Percentiles rank a stretch among this genome's conserved stretches.
phyloP scores from a whole-genome alignment of 2,113 vertebrate genomes.

The Chascanopsetta lugubris region DNA sequence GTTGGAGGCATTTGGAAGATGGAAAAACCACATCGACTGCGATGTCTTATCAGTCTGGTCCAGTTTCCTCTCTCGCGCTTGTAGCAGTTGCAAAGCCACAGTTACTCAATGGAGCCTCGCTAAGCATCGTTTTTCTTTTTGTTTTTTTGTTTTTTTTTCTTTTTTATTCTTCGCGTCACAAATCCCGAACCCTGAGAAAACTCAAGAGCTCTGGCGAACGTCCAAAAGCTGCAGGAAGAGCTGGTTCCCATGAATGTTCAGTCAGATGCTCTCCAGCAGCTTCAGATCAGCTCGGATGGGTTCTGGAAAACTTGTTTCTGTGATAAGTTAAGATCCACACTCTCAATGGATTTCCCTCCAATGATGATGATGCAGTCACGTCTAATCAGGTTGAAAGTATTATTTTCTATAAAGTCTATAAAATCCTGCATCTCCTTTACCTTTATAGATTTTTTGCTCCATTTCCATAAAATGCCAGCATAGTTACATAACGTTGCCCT shows the following conservation, averaged over 20 bases:
- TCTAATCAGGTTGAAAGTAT: too few species aligned
- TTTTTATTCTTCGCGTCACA: neutral
- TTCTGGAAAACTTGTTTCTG: conserved; percentile 4
- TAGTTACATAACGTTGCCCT: too few species aligned
- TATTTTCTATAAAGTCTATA: too few species aligned
- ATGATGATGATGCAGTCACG: too few species aligned
- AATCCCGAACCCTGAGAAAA: conserved; percentile 42
- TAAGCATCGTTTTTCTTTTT: neutral
- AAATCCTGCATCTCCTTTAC: too few species aligned
- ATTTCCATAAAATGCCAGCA: too few species aligned
- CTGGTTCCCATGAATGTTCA: conserved; percentile 57
- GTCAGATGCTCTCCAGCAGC: neutral
- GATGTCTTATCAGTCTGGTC: conserved; percentile 43
- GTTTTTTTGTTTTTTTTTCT: conserved; percentile 5
- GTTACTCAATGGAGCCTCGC: conserved; percentile 17
- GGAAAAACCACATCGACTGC: conserved; percentile 31
- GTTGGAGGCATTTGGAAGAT: conserved; percentile 37
- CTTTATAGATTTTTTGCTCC: too few species aligned
- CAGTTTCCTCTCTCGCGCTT: conserved; percentile 50
- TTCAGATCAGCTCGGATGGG: neutral
- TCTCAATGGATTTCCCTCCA: too few species aligned
- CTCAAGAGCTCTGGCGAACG: conserved; percentile 26
- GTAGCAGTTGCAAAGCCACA: neutral
- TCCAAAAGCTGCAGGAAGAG: conserved; percentile 51
- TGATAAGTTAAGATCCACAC: too few species aligned